phyloP scores from a whole-genome alignment of 2,113 vertebrate species.

The Romanogobio albipinnatus region DNA sequence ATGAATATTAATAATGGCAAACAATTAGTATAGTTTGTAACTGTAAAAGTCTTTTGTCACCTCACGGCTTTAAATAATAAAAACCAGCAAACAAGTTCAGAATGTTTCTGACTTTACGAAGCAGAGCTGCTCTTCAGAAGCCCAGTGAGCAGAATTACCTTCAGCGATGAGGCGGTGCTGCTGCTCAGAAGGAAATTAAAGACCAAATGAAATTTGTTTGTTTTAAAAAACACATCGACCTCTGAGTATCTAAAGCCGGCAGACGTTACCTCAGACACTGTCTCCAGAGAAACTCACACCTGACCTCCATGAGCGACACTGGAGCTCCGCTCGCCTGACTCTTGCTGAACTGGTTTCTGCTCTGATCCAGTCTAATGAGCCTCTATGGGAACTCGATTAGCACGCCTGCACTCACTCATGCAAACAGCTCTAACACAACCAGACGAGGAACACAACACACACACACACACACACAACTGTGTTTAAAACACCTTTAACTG shows the following conservation, averaged over 20 bases:
- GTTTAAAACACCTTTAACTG: not conserved
- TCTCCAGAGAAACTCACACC: too few species aligned
- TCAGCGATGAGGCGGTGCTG: too few species aligned
- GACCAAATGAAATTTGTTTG: too few species aligned
- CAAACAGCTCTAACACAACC: not conserved
- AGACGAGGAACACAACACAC: not conserved
- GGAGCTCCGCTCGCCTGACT: too few species aligned
- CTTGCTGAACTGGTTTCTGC: not conserved
- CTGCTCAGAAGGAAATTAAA: too few species aligned
- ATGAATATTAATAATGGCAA: not conserved
- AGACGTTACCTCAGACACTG: too few species aligned
- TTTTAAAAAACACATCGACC: too few species aligned
- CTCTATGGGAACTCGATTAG: not conserved
- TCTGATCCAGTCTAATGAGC: not conserved
- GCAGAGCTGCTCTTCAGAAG: not conserved
- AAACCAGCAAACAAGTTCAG: not conserved
- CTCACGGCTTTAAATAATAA: not conserved
- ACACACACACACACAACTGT: not conserved
- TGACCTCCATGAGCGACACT: too few species aligned
- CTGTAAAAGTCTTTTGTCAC: not conserved
- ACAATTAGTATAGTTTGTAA: too few species aligned
- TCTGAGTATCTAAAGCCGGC: too few species aligned
- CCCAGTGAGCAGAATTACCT: not conserved
- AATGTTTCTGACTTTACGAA: not conserved
- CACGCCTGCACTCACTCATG: not conserved